These are phyloP conservation scores for Ephestia elutella DNA, from an alignment of 1,140 invertebrate genomes.

Conservation along the genomic window DNA sequence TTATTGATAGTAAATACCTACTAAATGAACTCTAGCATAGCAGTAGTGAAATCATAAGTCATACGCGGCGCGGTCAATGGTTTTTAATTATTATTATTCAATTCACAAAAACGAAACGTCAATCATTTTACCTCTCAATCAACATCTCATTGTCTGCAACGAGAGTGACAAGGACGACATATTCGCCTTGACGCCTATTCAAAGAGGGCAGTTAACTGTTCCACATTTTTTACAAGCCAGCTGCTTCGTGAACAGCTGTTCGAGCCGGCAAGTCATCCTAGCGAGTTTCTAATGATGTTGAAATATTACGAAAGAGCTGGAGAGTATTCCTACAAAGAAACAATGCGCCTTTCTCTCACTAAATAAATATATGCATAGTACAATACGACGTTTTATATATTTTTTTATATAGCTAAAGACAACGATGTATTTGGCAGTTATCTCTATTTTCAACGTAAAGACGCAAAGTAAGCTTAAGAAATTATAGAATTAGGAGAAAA, in stretches of 20 bases:
- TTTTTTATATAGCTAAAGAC: no score
- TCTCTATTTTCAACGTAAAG: no score
- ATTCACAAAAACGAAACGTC: conserved; percentile 23
- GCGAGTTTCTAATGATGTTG: background rate
- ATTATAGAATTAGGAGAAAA: no score
- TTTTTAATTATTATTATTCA: conserved; percentile 18
- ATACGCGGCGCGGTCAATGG: conserved; percentile 14
- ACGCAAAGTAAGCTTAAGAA: no score
- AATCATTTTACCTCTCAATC: conserved; percentile 38
- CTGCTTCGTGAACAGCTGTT: conserved; percentile 67
- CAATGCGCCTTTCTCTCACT: background rate
- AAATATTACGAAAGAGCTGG: background rate
- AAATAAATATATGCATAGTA: background rate
- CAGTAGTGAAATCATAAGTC: conserved; percentile 19
- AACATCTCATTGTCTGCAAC: conserved; percentile 16
- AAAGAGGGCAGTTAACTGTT: conserved; percentile 62
- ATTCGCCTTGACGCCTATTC: conserved; percentile 38
- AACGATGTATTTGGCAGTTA: no score
- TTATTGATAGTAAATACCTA: conserved; percentile 8
- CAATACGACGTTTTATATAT: no score
- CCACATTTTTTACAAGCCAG: conserved; percentile 66
- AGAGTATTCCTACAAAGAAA: no score
- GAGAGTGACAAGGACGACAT: conserved; percentile 43
- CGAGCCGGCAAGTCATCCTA: conserved; percentile 37
- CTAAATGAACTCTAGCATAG: no score